These are phyloP conservation scores for Sarcophaga carnaria DNA, from an alignment of 2,888 invertebrate genomes.

Conservation along the genomic window DNA sequence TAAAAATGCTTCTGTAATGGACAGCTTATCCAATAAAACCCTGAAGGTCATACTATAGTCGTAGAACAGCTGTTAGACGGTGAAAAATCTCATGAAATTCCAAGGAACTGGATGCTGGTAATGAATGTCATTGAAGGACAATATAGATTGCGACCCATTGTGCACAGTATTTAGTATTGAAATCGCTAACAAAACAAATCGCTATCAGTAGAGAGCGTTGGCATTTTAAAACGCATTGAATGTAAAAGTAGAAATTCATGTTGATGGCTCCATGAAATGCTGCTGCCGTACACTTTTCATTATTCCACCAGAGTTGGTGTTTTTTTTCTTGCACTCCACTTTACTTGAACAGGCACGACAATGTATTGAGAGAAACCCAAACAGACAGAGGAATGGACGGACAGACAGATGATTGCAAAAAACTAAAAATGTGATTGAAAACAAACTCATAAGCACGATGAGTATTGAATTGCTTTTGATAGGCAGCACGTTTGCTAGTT, in stretches of 20 bases:
- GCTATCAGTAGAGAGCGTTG: neutral
- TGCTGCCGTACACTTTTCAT: slow-evolving; percentile 28
- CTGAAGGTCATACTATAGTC: too few relatives aligned
- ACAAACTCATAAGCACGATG: neutral
- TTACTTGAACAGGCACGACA: neutral
- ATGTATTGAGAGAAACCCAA: neutral
- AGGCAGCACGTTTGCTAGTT: neutral
- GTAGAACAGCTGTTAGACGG: too few relatives aligned
- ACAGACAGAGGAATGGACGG: neutral
- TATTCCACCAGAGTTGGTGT: neutral
- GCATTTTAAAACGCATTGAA: neutral
- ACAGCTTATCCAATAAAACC: too few relatives aligned
- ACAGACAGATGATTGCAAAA: neutral
- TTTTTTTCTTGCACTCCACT: slow-evolving; percentile 2
- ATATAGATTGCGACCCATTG: slow-evolving; percentile 8
- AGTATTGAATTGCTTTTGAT: slow-evolving; percentile 46
- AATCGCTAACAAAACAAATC: slow-evolving; percentile 11
- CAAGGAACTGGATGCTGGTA: too few relatives aligned
- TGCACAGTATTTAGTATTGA: slow-evolving; percentile 16
- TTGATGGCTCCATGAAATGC: slow-evolving; percentile 45
- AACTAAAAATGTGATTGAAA: neutral
- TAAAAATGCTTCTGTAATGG: too few relatives aligned
- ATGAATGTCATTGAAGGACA: too few relatives aligned
- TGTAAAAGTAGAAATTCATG: slow-evolving; percentile 16
- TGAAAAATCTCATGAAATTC: too few relatives aligned